Evolutionary conservation across 2,113 vertebrate species (phyloP).

Genomic region (Diadophis punctatus): DNA sequence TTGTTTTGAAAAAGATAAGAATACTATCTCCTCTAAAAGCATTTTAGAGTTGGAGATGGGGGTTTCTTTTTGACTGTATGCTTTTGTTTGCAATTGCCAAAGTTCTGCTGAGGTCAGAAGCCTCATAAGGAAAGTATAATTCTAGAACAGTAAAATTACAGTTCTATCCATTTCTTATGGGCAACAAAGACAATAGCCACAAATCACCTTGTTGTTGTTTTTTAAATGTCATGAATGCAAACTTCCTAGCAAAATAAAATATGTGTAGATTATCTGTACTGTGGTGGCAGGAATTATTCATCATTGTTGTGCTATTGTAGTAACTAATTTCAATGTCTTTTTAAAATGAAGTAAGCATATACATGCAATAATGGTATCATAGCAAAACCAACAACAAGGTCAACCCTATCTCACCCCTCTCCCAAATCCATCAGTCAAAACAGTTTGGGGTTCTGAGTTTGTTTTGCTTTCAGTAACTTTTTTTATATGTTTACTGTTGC

Average conservation of each 20-base stretch:
- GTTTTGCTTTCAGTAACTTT: background rate
- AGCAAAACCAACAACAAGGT: background rate
- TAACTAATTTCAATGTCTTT: background rate
- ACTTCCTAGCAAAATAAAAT: background rate
- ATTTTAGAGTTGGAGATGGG: background rate
- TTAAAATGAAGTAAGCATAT: background rate
- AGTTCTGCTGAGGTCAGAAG: background rate
- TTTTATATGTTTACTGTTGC: background rate
- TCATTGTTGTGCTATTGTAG: background rate
- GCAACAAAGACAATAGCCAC: background rate
- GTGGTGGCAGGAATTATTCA: background rate
- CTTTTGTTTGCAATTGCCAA: background rate
- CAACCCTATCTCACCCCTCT: background rate
- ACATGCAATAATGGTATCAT: background rate
- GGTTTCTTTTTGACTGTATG: background rate
- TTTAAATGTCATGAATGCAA: background rate
- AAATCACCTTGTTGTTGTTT: background rate
- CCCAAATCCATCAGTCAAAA: background rate
- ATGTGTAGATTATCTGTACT: background rate
- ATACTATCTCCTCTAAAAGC: slow-evolving; percentile 19
- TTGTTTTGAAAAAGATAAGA: slow-evolving; percentile 37
- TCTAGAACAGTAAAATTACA: background rate
- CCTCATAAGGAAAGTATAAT: background rate
- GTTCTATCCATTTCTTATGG: background rate
- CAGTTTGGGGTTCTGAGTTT: background rate